Conservation (phyloP, 2,888 invertebrate species). For the Meandrusa payeni region DNA sequence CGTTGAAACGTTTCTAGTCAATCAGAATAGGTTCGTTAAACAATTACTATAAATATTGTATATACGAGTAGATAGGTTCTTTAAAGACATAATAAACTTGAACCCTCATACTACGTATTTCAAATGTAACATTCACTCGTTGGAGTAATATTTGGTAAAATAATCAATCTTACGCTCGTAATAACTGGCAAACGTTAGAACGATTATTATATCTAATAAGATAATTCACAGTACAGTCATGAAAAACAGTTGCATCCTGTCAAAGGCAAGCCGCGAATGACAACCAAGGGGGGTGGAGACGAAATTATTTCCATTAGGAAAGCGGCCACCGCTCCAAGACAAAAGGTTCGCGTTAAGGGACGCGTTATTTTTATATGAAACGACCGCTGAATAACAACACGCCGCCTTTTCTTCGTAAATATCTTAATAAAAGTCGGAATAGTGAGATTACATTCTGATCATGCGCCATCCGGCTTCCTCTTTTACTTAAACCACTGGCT, state of each 20-base stretch:
- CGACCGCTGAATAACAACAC: slow-evolving; percentile 70
- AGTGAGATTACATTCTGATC: slow-evolving; percentile 70
- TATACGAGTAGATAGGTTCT: too few species aligned
- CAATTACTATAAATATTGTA: too few species aligned
- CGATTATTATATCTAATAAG: slow-evolving; percentile 26
- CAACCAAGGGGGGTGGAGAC: slow-evolving; percentile 64
- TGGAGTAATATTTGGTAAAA: too few species aligned
- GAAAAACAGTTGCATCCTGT: slow-evolving; percentile 74
- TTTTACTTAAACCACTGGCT: slow-evolving; percentile 50
- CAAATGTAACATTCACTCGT: too few species aligned
- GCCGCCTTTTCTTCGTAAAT: slow-evolving; percentile 66
- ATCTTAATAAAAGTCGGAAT: slow-evolving; percentile 72
- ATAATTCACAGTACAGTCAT: slow-evolving; percentile 66
- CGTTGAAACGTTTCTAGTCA: too few species aligned
- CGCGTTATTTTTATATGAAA: slow-evolving; percentile 73
- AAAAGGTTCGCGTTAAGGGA: slow-evolving; percentile 71
- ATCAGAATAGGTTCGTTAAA: too few species aligned
- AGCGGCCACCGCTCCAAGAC: slow-evolving; percentile 59
- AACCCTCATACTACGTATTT: too few species aligned
- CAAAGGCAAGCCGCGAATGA: slow-evolving; percentile 67
- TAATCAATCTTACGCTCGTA: too few species aligned
- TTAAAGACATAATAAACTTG: too few species aligned
- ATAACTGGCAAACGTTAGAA: not conserved
- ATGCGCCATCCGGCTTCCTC: slow-evolving; percentile 65
- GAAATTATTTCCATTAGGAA: slow-evolving; percentile 59